Conservation (phyloP, 2,888 invertebrate species). For the Tuberolachnus salignus region DNA sequence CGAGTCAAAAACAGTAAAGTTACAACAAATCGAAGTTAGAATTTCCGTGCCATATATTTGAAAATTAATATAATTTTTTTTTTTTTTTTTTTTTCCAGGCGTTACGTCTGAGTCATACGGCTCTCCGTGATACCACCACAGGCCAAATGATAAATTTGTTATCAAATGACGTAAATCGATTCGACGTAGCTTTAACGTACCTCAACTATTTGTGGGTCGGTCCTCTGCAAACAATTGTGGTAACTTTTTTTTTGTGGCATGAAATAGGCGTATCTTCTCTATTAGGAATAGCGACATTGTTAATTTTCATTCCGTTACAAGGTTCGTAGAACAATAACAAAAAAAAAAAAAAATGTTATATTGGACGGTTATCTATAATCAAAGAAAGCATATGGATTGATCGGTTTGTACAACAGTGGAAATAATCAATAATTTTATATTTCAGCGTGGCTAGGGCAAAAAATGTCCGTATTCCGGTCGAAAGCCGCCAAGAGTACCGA, state of each 20-base stretch:
- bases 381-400: too few relatives aligned
- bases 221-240: conserved; percentile 79
- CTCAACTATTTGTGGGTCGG: conserved; percentile 92
- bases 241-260: conserved; percentile 72
- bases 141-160: conserved; percentile 74
- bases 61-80: too few relatives aligned
- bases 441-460: conserved; percentile 75
- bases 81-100: too few relatives aligned
- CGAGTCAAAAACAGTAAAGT: too few relatives aligned
- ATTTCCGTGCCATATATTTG: too few relatives aligned
- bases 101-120: conserved; percentile 77
- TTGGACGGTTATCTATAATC: too few relatives aligned
- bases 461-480: conserved; percentile 74
- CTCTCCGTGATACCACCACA: conserved; percentile 80
- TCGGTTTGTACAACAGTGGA: too few relatives aligned
- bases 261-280: conserved; percentile 73
- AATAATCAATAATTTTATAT: too few relatives aligned
- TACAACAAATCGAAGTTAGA: too few relatives aligned
- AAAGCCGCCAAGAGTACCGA: conserved; percentile 86
- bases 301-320: conserved; percentile 77
- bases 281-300: conserved; percentile 73
- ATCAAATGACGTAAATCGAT: conserved; percentile 91
- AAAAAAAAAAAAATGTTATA: too few relatives aligned
- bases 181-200: conserved; percentile 87
- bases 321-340: conserved; percentile 63